Conservation (phyloP, 2,797 vertebrate genomes). For the Syngnathus rostellatus region DNA sequence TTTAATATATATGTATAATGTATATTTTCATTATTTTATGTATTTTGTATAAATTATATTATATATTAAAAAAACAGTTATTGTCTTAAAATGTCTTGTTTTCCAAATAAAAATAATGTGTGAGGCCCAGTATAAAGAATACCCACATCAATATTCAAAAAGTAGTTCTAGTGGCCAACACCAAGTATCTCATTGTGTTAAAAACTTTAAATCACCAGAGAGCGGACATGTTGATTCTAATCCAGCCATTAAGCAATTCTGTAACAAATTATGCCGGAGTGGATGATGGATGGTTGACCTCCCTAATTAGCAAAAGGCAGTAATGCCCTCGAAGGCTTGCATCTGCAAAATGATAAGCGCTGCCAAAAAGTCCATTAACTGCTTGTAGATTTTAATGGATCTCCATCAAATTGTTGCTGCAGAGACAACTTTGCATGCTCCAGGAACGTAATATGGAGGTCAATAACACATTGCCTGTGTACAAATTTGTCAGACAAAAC, state of each 20-base stretch:
- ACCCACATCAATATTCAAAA: neutral
- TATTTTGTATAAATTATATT: no score
- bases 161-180: neutral
- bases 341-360: constrained; percentile 39
- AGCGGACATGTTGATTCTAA: neutral
- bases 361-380: constrained; percentile 69
- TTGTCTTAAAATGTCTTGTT: neutral
- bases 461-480: no score
- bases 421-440: constrained; percentile 45
- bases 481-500: constrained; percentile 26
- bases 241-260: constrained; percentile 5
- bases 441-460: constrained; percentile 8
- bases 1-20: neutral
- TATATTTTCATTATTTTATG: no score
- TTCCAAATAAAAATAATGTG: neutral
- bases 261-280: constrained; percentile 8
- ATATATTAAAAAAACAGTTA: neutral
- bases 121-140: neutral
- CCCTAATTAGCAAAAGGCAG: constrained; percentile 43
- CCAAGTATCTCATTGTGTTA: neutral
- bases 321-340: constrained; percentile 32
- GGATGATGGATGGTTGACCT: constrained; percentile 39
- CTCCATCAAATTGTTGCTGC: constrained; percentile 27
- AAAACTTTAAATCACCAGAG: neutral
- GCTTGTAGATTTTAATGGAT: constrained; percentile 42